A percentile compares a stretch with the other conserved stretches of the same genome.
These are phyloP conservation scores for Hippasteria phrygiana DNA, from an alignment of 53 echinoderm and acorn worm genomes.

Conservation along the genomic window DNA sequence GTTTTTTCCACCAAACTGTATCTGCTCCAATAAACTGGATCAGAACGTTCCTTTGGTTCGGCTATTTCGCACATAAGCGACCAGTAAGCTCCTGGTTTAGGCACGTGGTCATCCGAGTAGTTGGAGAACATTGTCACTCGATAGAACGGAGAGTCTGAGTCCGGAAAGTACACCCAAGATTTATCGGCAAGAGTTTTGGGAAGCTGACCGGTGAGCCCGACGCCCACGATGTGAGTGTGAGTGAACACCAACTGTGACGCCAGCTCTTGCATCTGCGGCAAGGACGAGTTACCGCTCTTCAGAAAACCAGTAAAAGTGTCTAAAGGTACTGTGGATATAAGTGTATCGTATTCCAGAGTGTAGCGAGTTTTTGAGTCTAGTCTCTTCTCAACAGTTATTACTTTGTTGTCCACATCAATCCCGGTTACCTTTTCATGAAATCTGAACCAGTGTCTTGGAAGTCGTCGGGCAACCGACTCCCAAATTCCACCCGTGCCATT, in stretches of 20 bases:
- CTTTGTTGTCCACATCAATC: conserved; percentile 22
- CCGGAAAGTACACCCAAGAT: conserved; percentile 72
- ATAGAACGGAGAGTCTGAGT: conserved; percentile 67
- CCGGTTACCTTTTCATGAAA: conserved; percentile 34
- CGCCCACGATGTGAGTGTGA: conserved; percentile 67
- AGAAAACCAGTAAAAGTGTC: conserved; percentile 20
- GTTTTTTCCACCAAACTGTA: conserved; percentile 18
- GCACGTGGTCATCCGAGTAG: conserved; percentile 65
- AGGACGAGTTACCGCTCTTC: neutral
- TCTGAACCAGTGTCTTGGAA: conserved; percentile 50
- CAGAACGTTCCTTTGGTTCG: conserved; percentile 10
- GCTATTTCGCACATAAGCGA: conserved; percentile 69
- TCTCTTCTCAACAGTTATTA: neutral
- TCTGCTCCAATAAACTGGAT: conserved; percentile 1
- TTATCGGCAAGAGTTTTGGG: conserved; percentile 46
- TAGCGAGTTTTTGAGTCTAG: neutral
- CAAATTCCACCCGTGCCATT: conserved; percentile 53
- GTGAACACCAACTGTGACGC: conserved; percentile 51
- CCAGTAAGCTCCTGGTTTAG: conserved; percentile 36
- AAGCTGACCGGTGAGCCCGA: conserved; percentile 60
- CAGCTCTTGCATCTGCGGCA: neutral
- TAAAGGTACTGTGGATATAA: conserved; percentile 50
- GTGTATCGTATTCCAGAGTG: conserved; percentile 9
- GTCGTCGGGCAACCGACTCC: conserved; percentile 23
- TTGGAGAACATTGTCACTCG: conserved; percentile 65